Evolutionary conservation across 2,888 invertebrate genomes (phyloP), one percentile per base, ranked within the genome.

Genomic region (Acronicta psi): DNA sequence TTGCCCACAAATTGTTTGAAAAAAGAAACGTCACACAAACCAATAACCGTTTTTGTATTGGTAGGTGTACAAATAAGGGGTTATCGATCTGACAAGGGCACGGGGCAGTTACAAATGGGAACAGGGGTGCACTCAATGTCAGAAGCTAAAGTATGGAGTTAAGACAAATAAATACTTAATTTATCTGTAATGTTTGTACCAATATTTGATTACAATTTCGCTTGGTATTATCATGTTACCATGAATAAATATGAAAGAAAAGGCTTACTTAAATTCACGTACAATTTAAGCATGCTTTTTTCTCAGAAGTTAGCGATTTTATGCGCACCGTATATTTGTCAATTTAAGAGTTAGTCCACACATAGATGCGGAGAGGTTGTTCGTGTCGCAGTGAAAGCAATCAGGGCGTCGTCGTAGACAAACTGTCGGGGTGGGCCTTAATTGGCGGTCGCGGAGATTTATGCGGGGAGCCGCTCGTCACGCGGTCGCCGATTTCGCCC

Each of bases 361-460:
- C 64, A 61, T 73, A 59, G 43, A 74, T 55, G 58, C 55, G 50
- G 56, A 71, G 74, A 77, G 76, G 73, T 75, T 70, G 75, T 73
- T 80, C 81, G 82, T 68, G 58, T 83, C 82, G 82, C 76, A 65
- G 83, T 80, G 92, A 92, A 93, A 94, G 94, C 95, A 95, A 95
- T 94, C 94, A 94, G 90, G 92, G 89, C 88, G 88, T 87, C 88
- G 87, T 87, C 87, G 92, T 90, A 93, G 92, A 93, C 93, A 93
- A 93, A 93, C 92, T 93, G 93, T 93, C 93, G 93, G 88, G 90
- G 90, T 81, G 88, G 85, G 78, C 90, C 92, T 91, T 94, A 94
- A 94, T 94, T 94, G 94, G 94, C 92, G 93, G 94, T 92, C 90
- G 87, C 81, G 66, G 88, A 93, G 94, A 94, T 94, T 94, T 94